Conservation (phyloP, 2,888 invertebrate species). For the Mesorhabditis belari region DNA sequence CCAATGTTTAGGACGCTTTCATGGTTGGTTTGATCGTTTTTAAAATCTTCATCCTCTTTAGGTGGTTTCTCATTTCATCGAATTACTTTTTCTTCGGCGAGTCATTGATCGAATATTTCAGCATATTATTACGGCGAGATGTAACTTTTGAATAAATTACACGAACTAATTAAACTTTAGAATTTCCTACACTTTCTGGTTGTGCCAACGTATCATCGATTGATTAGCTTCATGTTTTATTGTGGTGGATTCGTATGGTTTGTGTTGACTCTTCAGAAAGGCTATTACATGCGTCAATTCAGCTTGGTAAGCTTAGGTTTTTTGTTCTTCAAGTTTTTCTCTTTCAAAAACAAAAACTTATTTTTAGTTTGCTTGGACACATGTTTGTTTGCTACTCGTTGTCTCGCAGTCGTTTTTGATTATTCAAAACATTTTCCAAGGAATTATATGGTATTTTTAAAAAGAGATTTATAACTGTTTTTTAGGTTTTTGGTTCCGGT, state of each 20-base stretch:
- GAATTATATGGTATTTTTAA: conserved; percentile 67
- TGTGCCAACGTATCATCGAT: conserved; percentile 82
- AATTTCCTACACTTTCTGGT: conserved; percentile 86
- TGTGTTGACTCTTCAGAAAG: conserved; percentile 91
- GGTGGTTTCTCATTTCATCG: conserved; percentile 87
- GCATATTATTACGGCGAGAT: conserved; percentile 79
- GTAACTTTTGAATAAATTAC: conserved; percentile 56
- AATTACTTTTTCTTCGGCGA: conserved; percentile 99
- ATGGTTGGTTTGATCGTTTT: conserved; percentile 62
- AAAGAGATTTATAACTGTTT: not conserved
- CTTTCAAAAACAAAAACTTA: not conserved
- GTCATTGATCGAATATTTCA: conserved; percentile 94
- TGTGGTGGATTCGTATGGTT: conserved; percentile 97
- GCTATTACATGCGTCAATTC: conserved; percentile 98
- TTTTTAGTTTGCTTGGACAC: conserved; percentile 88
- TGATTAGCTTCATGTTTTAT: conserved; percentile 93
- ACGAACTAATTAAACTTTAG: conserved; percentile 62
- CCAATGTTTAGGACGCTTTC: conserved; percentile 98
- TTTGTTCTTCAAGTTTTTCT: not conserved
- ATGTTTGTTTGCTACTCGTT: conserved; percentile 94
- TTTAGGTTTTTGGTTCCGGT: conserved; percentile 95
- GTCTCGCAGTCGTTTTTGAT: conserved; percentile 98
- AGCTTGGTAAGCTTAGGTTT: conserved; percentile 64
- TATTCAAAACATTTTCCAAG: conserved; percentile 97
- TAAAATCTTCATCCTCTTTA: conserved; percentile 2